Evolutionary conservation across 2,113 vertebrate species (phyloP), one percentile per base, ranked within the genome.

Genomic region (Xenopus tropicalis): DNA sequence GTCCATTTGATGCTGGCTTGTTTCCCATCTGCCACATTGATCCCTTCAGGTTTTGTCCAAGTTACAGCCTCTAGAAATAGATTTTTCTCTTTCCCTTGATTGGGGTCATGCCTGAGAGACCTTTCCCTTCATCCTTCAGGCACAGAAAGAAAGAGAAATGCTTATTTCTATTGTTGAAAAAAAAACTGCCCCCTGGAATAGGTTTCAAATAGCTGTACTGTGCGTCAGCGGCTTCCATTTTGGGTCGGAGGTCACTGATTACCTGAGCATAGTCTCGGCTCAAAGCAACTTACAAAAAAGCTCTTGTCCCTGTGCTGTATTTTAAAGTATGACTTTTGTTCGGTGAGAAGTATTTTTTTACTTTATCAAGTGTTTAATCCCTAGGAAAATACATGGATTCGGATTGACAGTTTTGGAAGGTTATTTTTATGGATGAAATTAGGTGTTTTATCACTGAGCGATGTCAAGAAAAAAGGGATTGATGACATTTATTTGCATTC

Each of bases 1-100:
- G 22, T 25, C 61, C 61, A 72, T 72, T 43, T 64, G 42, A 21
- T 56, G 8, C 48, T 72, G 70, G 62, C 61, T 56, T 42, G 52
- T 72, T 64, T 21, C 48, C 46, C 48, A 64, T 29, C 24, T 56
- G n/a, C 61, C 11, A 65, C 70, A 74, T 74, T 74, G 63, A 74
- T 74, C 54, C 56, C 54, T 61, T 74, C 72, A 67, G 72, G 66
- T 74, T 74, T 67, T 67, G 43, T 74, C 20, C 57, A 59, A 67
- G 63, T 74, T 66, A 48, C 42, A 59, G 64, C 62, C 64, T 59
- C 64, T 67, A 56, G 42, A 67, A 67, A 74, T 74, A 74, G 72
- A 74, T 74, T 74, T 74, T 74, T 67, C 64, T 65, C 71, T 61
- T 25, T 74, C 29, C 54, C 62, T 74, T 74, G 72, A 74, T 74